Evolutionary conservation across 2,888 invertebrate genomes (phyloP).

Genomic region (Meganola albula): DNA sequence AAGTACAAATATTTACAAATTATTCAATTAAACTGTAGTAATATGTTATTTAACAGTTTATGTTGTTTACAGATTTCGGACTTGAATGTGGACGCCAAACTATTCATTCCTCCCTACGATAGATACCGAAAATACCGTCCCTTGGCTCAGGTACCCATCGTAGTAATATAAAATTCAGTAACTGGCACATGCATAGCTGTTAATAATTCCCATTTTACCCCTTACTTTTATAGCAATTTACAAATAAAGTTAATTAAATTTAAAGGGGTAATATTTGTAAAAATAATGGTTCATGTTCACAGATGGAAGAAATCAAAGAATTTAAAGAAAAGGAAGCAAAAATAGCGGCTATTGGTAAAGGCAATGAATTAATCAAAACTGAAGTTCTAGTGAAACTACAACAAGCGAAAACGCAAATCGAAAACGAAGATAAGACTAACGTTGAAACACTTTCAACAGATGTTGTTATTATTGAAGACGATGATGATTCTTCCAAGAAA

Average conservation of each 20-base stretch:
- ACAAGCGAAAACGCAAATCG: constrained; percentile 35
- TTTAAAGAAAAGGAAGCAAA: constrained; percentile 55
- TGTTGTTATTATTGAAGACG: not conserved
- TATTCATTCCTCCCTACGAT: constrained; percentile 61
- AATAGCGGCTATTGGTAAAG: constrained; percentile 47
- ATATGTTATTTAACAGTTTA: not conserved
- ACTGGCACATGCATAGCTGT: too few species aligned
- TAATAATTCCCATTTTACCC: too few species aligned
- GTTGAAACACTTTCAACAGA: constrained; percentile 2
- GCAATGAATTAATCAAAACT: constrained; percentile 46
- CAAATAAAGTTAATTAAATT: too few species aligned
- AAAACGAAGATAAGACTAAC: constrained; percentile 26
- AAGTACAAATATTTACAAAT: constrained; percentile 12
- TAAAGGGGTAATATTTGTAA: constrained; percentile 8
- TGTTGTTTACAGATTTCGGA: constrained; percentile 41
- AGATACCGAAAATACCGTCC: constrained; percentile 53
- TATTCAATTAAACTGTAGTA: too few species aligned
- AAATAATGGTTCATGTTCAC: constrained; percentile 22
- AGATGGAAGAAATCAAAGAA: constrained; percentile 53
- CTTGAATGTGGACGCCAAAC: constrained; percentile 50
- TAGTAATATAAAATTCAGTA: constrained; percentile 9
- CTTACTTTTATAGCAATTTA: too few species aligned
- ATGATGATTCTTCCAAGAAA: not conserved
- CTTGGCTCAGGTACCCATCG: constrained; percentile 46
- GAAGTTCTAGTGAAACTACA: constrained; percentile 50